Evolutionary conservation across 2,113 vertebrate species (phyloP).

Genomic region (Microcebus griseorufus): DNA sequence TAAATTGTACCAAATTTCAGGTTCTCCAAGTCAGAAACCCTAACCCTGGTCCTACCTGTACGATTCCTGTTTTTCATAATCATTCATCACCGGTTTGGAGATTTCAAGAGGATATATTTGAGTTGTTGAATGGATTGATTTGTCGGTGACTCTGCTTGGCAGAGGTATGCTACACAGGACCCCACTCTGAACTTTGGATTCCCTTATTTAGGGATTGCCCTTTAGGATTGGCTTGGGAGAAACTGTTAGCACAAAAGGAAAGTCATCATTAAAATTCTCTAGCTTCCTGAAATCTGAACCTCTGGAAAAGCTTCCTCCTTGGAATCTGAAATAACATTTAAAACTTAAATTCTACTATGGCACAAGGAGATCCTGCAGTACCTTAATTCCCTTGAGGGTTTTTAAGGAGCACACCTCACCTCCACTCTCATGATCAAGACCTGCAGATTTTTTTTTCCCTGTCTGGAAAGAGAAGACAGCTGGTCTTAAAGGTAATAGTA

Average conservation of each 20-base stretch:
- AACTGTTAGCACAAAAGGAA: background rate
- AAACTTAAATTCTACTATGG: background rate
- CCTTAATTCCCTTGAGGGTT: background rate
- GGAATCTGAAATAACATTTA: background rate
- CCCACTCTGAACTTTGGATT: too few species aligned
- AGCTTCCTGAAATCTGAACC: background rate
- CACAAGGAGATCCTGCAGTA: too few species aligned
- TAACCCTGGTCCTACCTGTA: accelerated
- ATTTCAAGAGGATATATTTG: background rate
- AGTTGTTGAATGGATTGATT: background rate
- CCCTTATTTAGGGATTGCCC: background rate
- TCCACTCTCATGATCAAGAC: background rate
- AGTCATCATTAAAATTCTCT: too few species aligned
- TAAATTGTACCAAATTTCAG: too few species aligned
- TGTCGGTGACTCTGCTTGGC: too few species aligned
- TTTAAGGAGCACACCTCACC: background rate
- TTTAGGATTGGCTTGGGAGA: background rate
- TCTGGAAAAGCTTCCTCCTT: background rate
- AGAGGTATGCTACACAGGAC: accelerated
- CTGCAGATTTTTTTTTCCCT: background rate
- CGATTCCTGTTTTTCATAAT: background rate
- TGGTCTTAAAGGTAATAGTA: too few species aligned
- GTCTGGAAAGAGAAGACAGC: background rate
- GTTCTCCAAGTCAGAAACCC: background rate
- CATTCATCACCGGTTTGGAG: background rate